phyloP scores from a whole-genome alignment of 2,797 vertebrate genomes.

The Betta splendens region DNA sequence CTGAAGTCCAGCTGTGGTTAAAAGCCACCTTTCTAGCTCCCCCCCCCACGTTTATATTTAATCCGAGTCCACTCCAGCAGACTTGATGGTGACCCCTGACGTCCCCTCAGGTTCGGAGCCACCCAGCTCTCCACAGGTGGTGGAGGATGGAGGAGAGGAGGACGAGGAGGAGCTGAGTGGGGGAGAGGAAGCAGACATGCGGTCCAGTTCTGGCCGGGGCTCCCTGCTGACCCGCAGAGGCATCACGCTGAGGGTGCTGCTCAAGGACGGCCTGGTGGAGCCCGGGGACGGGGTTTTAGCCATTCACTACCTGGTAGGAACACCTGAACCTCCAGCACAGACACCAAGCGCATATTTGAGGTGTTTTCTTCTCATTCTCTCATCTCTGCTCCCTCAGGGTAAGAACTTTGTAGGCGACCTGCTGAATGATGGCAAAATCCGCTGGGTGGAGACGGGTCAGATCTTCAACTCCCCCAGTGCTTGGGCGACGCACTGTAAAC shows the following conservation, averaged over 20 bases:
- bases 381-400: slow-evolving; percentile 79
- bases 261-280: slow-evolving; percentile 93
- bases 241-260: slow-evolving; percentile 92
- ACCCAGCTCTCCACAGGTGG: slow-evolving; percentile 80
- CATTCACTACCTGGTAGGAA: slow-evolving; percentile 87
- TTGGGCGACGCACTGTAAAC: slow-evolving; percentile 97
- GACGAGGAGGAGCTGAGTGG: slow-evolving; percentile 91
- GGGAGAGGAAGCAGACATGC: slow-evolving; percentile 79
- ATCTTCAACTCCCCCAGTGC: slow-evolving; percentile 96
- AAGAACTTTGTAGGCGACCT: slow-evolving; percentile 96
- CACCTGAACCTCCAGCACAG: background rate
- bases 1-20: slow-evolving; percentile 1
- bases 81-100: too few relatives aligned
- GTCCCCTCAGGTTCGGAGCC: slow-evolving; percentile 81
- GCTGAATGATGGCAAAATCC: slow-evolving; percentile 91
- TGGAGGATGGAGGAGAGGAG: slow-evolving; percentile 88
- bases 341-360: background rate
- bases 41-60: background rate
- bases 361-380: background rate
- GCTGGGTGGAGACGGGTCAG: slow-evolving; percentile 96
- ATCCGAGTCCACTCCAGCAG: too few relatives aligned
- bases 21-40: background rate
- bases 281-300: slow-evolving; percentile 90
- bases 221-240: slow-evolving; percentile 89
- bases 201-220: slow-evolving; percentile 76